Evolutionary conservation across 1,140 invertebrate genomes (phyloP).

Genomic region (Drosophila repletoides): DNA sequence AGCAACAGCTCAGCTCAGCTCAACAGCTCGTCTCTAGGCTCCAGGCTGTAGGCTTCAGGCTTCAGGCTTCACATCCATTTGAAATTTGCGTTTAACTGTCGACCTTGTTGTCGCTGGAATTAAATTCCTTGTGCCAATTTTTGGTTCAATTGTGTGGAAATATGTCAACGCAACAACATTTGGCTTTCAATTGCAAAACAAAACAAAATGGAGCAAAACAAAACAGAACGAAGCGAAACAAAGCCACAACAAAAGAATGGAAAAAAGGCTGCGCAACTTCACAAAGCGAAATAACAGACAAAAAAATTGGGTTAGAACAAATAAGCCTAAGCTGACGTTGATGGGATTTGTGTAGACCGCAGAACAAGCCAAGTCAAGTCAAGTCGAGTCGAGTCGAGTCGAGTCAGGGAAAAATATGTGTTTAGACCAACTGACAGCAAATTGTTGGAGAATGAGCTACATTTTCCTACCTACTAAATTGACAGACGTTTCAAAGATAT

Average conservation of each 20-base stretch:
- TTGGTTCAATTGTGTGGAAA: conserved; percentile 65
- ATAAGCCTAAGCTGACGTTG: conserved; percentile 62
- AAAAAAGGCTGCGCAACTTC: conserved; percentile 4
- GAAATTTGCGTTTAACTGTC: conserved; percentile 62
- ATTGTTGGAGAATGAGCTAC: background rate
- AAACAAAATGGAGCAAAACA: no score
- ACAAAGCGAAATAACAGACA: conserved; percentile 5
- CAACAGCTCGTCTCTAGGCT: conserved; percentile 40
- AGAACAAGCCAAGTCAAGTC: conserved; percentile 16
- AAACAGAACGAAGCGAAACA: conserved; percentile 1
- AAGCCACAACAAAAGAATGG: conserved; percentile 39
- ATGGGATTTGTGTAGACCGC: conserved; percentile 56
- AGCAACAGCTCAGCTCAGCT: no score
- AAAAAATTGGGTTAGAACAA: conserved; percentile 8
- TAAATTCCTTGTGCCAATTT: conserved; percentile 63
- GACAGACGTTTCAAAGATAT: conserved; percentile 23
- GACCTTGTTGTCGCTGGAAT: conserved; percentile 54
- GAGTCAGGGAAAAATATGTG: conserved; percentile 25
- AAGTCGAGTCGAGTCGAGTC: no score
- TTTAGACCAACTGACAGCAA: background rate
- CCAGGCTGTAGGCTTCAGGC: no score
- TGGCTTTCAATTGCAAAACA: background rate
- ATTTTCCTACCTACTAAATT: background rate
- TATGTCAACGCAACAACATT: conserved; percentile 47
- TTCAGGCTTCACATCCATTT: conserved; percentile 33